phyloP scores from a whole-genome alignment of 2,113 vertebrate genomes.

The Phrynocephalus versicolor region DNA sequence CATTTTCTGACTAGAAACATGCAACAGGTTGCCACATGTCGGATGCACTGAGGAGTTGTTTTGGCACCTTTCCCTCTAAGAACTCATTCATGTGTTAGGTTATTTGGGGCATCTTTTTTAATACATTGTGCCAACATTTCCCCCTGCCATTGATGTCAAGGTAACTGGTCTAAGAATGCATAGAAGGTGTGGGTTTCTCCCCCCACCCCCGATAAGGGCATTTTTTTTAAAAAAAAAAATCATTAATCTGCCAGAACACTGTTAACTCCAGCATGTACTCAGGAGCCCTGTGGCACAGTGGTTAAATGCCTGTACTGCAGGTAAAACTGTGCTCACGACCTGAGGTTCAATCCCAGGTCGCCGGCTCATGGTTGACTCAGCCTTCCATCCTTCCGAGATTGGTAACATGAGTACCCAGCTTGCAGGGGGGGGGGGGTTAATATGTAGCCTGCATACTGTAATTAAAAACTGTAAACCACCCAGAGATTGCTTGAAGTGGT shows the following conservation, averaged over 20 bases:
- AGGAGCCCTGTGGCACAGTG: no score
- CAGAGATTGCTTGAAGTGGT: no score
- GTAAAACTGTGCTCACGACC: no score
- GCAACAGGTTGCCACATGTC: conserved; percentile 12
- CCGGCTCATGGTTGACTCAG: no score
- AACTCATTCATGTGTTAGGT: background rate
- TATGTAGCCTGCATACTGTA: no score
- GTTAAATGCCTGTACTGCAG: no score
- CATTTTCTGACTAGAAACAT: conserved; percentile 45
- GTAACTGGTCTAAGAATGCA: conserved; percentile 5
- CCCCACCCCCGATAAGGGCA: no score
- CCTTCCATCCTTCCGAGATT: no score
- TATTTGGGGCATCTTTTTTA: conserved; percentile 1
- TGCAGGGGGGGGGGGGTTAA: no score
- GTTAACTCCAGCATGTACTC: background rate
- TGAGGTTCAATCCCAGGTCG: no score
- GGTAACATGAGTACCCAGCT: no score
- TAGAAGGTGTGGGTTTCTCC: background rate
- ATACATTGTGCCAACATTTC: background rate
- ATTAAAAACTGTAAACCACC: no score
- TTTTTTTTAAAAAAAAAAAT: background rate
- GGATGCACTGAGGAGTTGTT: conserved; percentile 40
- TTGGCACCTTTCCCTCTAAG: background rate
- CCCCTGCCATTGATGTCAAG: background rate
- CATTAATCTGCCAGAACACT: background rate